Conservation (phyloP, 2,113 vertebrate genomes). For the Nothobranchius kuhntae region DNA sequence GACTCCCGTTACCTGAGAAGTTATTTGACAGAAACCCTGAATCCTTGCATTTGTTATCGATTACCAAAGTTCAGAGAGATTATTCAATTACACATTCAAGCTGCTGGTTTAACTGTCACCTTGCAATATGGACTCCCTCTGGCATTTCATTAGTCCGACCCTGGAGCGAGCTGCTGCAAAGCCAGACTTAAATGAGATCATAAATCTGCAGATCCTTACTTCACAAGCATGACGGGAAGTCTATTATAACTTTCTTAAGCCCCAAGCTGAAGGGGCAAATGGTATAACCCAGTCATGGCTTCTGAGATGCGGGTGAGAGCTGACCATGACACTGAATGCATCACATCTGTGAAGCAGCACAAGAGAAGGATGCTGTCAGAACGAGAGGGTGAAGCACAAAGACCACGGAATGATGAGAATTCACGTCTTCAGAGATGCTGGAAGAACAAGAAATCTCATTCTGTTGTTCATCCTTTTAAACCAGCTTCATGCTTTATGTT, state of each 20-base stretch:
- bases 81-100: constrained; percentile 66
- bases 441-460: constrained; percentile 25
- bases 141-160: constrained; percentile 71
- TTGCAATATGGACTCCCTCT: constrained; percentile 65
- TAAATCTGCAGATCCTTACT: constrained; percentile 76
- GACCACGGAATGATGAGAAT: not conserved
- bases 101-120: constrained; percentile 39
- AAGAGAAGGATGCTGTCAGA: constrained; percentile 6
- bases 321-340: constrained; percentile 27
- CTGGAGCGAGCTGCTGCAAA: constrained; percentile 60
- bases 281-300: constrained; percentile 17
- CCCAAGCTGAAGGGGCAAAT: constrained; percentile 42
- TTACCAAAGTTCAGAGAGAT: constrained; percentile 60
- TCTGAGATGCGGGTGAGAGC: constrained; percentile 30
- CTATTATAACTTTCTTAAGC: constrained; percentile 79
- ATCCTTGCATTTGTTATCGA: constrained; percentile 12
- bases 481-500: constrained; percentile 25
- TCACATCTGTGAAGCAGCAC: constrained; percentile 21
- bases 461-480: constrained; percentile 6
- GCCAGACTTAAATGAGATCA: constrained; percentile 74
- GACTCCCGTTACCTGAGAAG: not conserved
- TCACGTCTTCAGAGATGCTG: not conserved
- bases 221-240: constrained; percentile 77
- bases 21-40: constrained; percentile 9
- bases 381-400: constrained; percentile 5